Evolutionary conservation across 1,140 invertebrate species (phyloP), one percentile per base, ranked within the genome.

Genomic region (Penaeus indicus): DNA sequence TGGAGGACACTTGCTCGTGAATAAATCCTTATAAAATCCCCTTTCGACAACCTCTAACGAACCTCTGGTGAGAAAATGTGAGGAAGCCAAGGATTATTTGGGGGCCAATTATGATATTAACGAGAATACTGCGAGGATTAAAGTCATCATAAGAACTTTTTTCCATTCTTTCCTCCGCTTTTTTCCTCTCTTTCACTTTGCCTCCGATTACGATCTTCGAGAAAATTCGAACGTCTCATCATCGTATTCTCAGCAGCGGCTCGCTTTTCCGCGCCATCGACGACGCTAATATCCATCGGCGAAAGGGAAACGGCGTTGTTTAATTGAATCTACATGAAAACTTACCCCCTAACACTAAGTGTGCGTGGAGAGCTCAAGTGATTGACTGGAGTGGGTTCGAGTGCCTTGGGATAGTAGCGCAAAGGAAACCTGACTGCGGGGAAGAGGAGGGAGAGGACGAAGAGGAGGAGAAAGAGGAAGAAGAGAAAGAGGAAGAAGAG

Each of bases 321-420:
- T 88, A 88, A 88, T 88, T 88, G 81, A 88, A 88, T 88, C 77
- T 84, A 84, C 80, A 88, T 78, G 80, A 77, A 88, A 84, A 83
- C 86, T 88, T 84, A 54, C 60, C 42, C 27, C 54, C 32, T 38
- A 42, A 47, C 42, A 27, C 47, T 19, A 60, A 88, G 86, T 72
- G 86, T 61, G 54, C 42, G 64, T 84, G 25, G 81, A 88, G 86
- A 81, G 61, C 38, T n/a, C 62, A 83, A 88, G 86, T 88, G 86
- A 88, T 88, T 84, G 86, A 88, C 86, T 88, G 42, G 63, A 88
- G 86, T 54, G 47, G 54, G 27, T 78, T 88, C 63, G 72, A 88
- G 86, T 88, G 86, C 86, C 83, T 83, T 81, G 67, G 86, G 81
- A 88, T 88, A 88, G 86, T 81, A 25, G 72, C 27, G 42, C 25